Percentiles rank a stretch among this genome's conserved stretches.
Conservation (phyloP, 2,797 vertebrate species). For the Betta splendens region DNA sequence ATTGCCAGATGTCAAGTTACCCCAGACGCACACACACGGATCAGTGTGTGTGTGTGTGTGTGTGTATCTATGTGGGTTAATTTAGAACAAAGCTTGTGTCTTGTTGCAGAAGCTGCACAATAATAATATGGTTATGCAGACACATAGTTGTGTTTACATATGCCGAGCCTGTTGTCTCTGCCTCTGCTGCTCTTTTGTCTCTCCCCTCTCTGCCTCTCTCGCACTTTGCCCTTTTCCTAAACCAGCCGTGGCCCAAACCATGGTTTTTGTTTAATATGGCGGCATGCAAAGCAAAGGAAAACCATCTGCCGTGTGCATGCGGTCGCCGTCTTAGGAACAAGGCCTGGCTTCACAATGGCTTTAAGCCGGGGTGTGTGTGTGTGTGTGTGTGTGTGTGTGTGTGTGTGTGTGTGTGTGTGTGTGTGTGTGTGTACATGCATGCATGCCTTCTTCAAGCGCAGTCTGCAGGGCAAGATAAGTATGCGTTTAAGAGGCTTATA, state of each 20-base stretch:
- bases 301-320: constrained; percentile 78
- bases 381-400: constrained; percentile 32
- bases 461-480: constrained; percentile 79
- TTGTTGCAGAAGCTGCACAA: constrained; percentile 8
- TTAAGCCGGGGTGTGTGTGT: constrained; percentile 50
- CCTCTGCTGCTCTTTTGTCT: constrained; percentile 60
- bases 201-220: constrained; percentile 40
- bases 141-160: constrained; percentile 31
- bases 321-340: constrained; percentile 67
- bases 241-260: constrained; percentile 66
- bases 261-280: constrained; percentile 76
- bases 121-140: constrained; percentile 34
- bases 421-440: not conserved
- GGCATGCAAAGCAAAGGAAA: constrained; percentile 71
- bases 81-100: constrained; percentile 14
- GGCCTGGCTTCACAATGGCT: constrained; percentile 74
- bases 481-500: constrained; percentile 81
- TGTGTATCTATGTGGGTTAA: constrained; percentile 13
- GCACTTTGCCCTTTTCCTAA: constrained; percentile 73
- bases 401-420: constrained; percentile 31
- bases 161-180: constrained; percentile 39
- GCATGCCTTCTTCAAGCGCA: constrained; percentile 65
- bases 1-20: too few species aligned
- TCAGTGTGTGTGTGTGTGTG: not conserved
- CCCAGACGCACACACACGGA: not conserved